A percentile compares a stretch with the other conserved stretches of the same genome.
Evolutionary conservation across 2,797 vertebrate genomes (phyloP).

Genomic region (Alauda arvensis): DNA sequence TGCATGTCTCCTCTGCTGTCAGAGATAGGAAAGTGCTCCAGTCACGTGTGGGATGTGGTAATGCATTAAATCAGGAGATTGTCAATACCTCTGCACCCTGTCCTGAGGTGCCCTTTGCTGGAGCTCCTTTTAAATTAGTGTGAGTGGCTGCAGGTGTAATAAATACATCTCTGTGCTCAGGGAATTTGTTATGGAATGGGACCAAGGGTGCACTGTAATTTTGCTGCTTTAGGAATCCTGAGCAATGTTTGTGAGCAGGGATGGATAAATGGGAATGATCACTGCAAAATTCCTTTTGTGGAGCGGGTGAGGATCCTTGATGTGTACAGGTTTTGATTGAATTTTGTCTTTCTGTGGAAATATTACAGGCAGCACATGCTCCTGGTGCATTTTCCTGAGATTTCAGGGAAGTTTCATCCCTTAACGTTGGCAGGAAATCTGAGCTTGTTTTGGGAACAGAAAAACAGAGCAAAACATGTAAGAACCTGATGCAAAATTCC

Average conservation of each 20-base stretch:
- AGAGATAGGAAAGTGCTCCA: not conserved
- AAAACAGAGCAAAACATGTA: not conserved
- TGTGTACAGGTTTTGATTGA: not conserved
- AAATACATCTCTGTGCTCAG: not conserved
- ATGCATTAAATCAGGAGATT: constrained; percentile 31
- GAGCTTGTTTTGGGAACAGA: not conserved
- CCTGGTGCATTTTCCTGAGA: not conserved
- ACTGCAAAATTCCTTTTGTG: not conserved
- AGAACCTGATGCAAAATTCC: not conserved
- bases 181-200: not conserved
- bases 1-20: constrained; percentile 7
- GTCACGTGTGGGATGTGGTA: not conserved
- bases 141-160: not conserved
- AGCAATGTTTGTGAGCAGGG: not conserved
- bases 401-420: not conserved
- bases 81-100: not conserved
- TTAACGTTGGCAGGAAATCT: not conserved
- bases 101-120: constrained; percentile 14
- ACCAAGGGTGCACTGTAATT: not conserved
- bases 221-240: not conserved
- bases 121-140: not conserved
- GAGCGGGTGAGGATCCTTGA: not conserved
- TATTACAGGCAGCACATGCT: not conserved
- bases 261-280: not conserved
- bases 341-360: not conserved